Conservation (phyloP, 1,140 invertebrate genomes). For the Zaprionus lachaisei region DNA sequence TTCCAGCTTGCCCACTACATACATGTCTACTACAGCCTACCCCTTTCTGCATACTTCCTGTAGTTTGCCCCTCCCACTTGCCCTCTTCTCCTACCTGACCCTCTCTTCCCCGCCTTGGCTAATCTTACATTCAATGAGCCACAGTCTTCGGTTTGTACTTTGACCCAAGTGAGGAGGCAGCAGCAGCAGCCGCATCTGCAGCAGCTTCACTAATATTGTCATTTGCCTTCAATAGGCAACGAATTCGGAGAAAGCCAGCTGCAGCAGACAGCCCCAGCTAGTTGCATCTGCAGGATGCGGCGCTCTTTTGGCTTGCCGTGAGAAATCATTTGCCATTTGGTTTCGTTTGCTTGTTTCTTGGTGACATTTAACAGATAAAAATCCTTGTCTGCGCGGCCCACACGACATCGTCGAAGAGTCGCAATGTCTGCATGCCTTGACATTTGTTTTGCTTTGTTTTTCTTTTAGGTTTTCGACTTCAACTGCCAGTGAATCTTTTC, state of each 20-base stretch:
- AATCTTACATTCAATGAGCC: conserved; percentile 63
- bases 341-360: conserved; percentile 20
- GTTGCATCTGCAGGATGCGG: conserved; percentile 28
- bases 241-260: conserved; percentile 28
- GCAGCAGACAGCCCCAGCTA: neutral
- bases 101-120: neutral
- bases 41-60: neutral
- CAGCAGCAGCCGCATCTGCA: neutral
- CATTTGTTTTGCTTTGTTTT: conserved; percentile 24
- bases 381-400: conserved; percentile 64
- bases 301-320: conserved; percentile 10
- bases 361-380: conserved; percentile 64
- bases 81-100: neutral
- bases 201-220: conserved; percentile 54
- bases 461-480: neutral
- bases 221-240: conserved; percentile 51
- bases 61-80: neutral
- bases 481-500: conserved; percentile 50
- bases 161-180: conserved; percentile 51
- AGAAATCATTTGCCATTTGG: conserved; percentile 21
- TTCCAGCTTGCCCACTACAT: neutral
- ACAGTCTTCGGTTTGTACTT: conserved; percentile 45
- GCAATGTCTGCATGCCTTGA: conserved; percentile 42
- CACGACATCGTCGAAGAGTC: conserved; percentile 33
- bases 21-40: neutral